Base-by-base conservation (phyloP, 1,140 invertebrate genomes). In the Halyomorpha halys region DNA sequence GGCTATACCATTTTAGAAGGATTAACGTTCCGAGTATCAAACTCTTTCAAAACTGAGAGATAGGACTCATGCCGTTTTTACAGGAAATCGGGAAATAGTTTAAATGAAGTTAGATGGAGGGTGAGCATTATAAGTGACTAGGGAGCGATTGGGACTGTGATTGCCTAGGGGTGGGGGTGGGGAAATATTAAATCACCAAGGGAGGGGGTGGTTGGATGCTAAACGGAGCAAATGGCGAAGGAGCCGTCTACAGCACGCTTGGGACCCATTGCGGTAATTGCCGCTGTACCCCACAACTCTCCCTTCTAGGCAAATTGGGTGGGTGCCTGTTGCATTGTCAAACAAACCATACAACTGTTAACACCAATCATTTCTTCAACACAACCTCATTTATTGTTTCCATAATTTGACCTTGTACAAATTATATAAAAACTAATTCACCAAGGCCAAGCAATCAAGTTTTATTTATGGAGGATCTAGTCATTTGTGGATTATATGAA, bases 131-230 rank as follows among this genome's bases (percentile, higher is more conserved):
- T 49, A 49, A 19, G 47, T 49, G 47, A 49, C 47, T 49, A 19
- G 47, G 47, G 47, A 49, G n/a, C 47, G 47, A 49, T 49, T 49
- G 2, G n/a, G 47, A 3, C 21, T 21, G 47, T 18, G 47, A 49
- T 49, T 49, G 47, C 21, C n/a, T 49, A 11, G n/a, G 47, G 47
- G 47, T n/a, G 45, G 45, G 45, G 15, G 45, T 39, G 47, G 47
- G n/a, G 47, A 49, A 49, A 49, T 49, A 49, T 49, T 49, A 49
- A 49, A 49, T 49, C 47, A 49, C n/a, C 15, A n/a, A n/a, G 53
- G 23, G 21, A 25, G 53, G 18, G 53, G 18, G 53, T 5, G 15
- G 6, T 16, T 21, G 53, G 18, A 23, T 19, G 47, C 47, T 49
- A 49, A 49, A 49, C 47, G 53, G 53, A 49, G 19, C 19, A 49